Evolutionary conservation across 53 echinoderm and acorn worm genomes (phyloP), one percentile per base, ranked within the genome.

Genomic region (Pentamera pediparva): DNA sequence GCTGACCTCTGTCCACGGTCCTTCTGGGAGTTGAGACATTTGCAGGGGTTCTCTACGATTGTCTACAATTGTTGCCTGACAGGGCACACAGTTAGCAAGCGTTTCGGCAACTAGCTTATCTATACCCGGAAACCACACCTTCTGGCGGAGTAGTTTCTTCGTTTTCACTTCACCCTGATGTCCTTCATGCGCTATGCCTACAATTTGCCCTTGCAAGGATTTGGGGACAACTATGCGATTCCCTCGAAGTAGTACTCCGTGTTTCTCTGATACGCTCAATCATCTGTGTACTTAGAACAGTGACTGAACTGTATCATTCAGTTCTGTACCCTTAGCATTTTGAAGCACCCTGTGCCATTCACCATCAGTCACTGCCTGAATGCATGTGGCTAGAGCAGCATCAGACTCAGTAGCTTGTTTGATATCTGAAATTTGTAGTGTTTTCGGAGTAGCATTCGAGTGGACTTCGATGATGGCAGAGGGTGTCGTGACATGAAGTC

Each of bases 401-500:
- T 79, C 75, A 0, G 58, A 13, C 15, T 51, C 37, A 36, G 85
- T 79, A 15, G 85, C 75, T 20, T 51, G 35, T 39, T 29, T 19
- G 43, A 85, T 73, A 13, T 72, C 62, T 17, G 61, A 61, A 4
- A 74, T n/a, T n/a, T n/a, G n/a, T n/a, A n/a, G n/a, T n/a, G 59
- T 61, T 54, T 79, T 75, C 24, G 85, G 85, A 33, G 61, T 15
- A 15, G 76, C 65, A 58, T 86, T 56, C 17, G 8, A 47, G 5
- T 28, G 30, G 65, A 38, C n/a, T 78, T 79, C 6, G 40, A 39
- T 13, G 61, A 26, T 36, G 79, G 54, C 17, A 33, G 35, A 10
- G 75, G 75, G 39, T 85, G 85, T 19, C 85, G 62, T 6, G 85
- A 85, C 75, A 80, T 80, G 32, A 80, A 85, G 39, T 78, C 84